phyloP scores from a whole-genome alignment of 2,113 vertebrate genomes.

The Cettia cetti region DNA sequence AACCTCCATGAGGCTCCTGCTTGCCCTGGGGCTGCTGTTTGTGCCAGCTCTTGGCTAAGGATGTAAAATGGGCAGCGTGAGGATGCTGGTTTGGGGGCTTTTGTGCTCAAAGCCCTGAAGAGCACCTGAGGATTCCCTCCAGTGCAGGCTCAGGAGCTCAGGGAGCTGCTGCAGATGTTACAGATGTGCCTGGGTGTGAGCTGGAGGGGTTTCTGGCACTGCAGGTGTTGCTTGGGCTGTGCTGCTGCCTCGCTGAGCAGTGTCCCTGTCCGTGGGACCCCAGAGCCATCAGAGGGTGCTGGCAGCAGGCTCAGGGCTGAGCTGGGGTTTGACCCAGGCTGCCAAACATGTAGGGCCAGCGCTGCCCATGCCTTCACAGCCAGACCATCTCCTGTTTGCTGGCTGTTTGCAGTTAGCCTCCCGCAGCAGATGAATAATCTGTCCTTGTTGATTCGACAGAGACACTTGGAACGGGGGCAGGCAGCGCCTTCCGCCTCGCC shows the following conservation, averaged over 20 bases:
- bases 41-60: neutral
- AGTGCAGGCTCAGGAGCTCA: neutral
- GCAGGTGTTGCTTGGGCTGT: neutral
- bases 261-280: neutral
- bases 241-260: neutral
- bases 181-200: neutral
- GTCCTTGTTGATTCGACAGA: constrained; percentile 42
- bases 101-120: neutral
- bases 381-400: neutral
- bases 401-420: constrained; percentile 30
- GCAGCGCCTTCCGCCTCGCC: neutral
- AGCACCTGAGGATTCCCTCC: neutral
- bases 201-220: neutral
- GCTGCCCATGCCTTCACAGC: neutral
- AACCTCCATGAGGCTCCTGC: neutral
- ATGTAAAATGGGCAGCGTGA: neutral
- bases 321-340: rapidly evolving
- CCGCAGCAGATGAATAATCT: constrained; percentile 51
- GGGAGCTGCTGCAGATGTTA: neutral
- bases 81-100: rapidly evolving
- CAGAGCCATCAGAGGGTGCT: neutral
- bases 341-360: neutral
- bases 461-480: constrained; percentile 26
- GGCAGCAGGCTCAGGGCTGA: neutral
- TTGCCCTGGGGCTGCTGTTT: neutral